Percentiles rank a stretch among this genome's conserved stretches.
phyloP scores from a whole-genome alignment of 2,888 invertebrate species.

The Catonia carolina region DNA sequence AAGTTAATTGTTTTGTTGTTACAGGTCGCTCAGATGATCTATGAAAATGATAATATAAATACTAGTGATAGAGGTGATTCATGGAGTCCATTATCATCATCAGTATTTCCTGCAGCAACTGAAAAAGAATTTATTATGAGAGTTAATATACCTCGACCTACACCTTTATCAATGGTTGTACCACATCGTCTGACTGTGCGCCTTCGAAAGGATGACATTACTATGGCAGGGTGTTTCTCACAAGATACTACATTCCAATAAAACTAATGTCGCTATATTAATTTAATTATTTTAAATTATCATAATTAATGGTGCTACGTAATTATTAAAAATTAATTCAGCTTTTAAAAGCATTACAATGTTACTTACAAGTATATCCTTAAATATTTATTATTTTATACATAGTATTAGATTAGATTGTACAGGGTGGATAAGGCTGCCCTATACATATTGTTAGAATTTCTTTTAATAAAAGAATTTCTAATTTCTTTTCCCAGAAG shows the following conservation, averaged over 20 bases:
- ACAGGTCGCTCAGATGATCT: constrained; percentile 31
- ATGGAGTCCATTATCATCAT: constrained; percentile 37
- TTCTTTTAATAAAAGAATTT: no score
- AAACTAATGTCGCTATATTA: no score
- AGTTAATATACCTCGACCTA: constrained; percentile 52
- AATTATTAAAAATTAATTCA: no score
- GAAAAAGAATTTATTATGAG: constrained; percentile 61
- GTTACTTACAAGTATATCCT: no score
- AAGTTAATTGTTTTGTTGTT: constrained; percentile 16
- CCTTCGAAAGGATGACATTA: constrained; percentile 58
- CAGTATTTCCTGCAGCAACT: constrained; percentile 46
- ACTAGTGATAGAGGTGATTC: constrained; percentile 37
- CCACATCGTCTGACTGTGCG: constrained; percentile 65
- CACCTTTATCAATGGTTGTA: constrained; percentile 51
- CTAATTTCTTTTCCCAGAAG: no score
- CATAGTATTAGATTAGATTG: no score
- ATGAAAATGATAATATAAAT: constrained; percentile 24
- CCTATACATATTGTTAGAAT: no score
- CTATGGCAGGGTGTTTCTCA: constrained; percentile 72
- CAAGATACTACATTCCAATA: constrained; percentile 61
- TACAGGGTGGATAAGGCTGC: no score
- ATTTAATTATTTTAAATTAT: no score
- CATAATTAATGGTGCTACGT: no score
- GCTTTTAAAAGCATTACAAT: no score
- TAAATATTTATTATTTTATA: no score